These are phyloP conservation scores for Heliconius eleuchia DNA, from an alignment of 1,140 invertebrate genomes.

Conservation along the genomic window DNA sequence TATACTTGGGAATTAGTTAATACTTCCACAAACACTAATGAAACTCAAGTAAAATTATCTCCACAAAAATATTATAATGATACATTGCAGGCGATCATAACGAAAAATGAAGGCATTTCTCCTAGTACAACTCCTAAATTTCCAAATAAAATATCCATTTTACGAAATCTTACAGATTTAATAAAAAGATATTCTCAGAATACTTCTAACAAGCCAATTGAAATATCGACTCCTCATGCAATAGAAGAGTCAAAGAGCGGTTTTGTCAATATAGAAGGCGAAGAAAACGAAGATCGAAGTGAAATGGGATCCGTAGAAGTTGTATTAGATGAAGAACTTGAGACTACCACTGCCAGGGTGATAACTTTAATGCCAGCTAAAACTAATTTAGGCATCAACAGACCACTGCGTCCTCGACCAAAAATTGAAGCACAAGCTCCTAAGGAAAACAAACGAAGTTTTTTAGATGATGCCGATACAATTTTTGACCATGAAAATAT, in stretches of 20 bases:
- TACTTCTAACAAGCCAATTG: constrained; percentile 42
- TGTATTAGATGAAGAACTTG: constrained; percentile 68
- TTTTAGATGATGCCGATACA: constrained; percentile 46
- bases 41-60: constrained; percentile 62
- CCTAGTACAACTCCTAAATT: constrained; percentile 78
- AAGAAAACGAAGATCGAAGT: constrained; percentile 47
- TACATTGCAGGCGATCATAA: constrained; percentile 79
- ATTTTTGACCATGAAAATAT: constrained; percentile 22
- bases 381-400: constrained; percentile 83
- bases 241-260: constrained; percentile 21
- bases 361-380: constrained; percentile 84
- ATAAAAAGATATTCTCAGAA: constrained; percentile 68
- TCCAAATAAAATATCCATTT: constrained; percentile 66
- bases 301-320: constrained; percentile 72
- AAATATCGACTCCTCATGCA: constrained; percentile 22
- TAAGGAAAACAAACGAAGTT: constrained; percentile 58
- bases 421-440: constrained; percentile 55
- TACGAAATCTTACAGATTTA: constrained; percentile 72
- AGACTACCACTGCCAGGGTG: constrained; percentile 68
- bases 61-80: constrained; percentile 79
- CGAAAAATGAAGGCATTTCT: constrained; percentile 73
- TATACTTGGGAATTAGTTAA: constrained; percentile 78
- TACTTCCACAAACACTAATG: constrained; percentile 71
- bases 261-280: constrained; percentile 40
- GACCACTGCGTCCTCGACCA: constrained; percentile 81